phyloP scores from a whole-genome alignment of 2,888 invertebrate genomes.

The Apamea monoglypha region DNA sequence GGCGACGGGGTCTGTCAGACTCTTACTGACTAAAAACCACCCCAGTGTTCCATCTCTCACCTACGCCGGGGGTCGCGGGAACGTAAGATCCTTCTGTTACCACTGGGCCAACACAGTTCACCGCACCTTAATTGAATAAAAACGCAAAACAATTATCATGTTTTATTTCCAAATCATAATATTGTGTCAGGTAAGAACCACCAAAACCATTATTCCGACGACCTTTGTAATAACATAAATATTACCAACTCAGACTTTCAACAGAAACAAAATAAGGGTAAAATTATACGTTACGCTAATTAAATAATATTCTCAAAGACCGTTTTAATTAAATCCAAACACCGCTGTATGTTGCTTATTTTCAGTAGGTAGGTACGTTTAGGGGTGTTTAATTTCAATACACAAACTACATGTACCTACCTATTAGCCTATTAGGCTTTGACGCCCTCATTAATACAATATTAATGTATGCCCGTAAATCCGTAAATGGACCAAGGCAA shows the following conservation, averaged over 20 bases:
- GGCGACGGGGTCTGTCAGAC: no score
- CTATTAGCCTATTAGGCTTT: constrained; percentile 27
- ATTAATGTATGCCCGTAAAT: constrained; percentile 35
- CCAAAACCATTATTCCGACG: not conserved
- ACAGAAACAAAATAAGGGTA: constrained; percentile 53
- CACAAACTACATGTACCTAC: constrained; percentile 10
- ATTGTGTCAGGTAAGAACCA: not conserved
- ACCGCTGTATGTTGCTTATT: constrained; percentile 63
- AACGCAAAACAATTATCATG: not conserved
- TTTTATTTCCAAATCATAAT: not conserved
- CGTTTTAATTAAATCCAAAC: constrained; percentile 76
- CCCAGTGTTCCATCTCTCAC: no score
- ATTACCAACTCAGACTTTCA: constrained; percentile 17
- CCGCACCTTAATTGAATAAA: not conserved
- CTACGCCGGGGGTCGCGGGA: no score
- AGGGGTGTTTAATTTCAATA: constrained; percentile 44
- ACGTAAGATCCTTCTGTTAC: no score
- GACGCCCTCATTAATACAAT: constrained; percentile 17
- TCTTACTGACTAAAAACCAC: no score
- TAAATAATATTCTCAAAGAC: constrained; percentile 75
- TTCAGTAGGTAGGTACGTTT: constrained; percentile 32
- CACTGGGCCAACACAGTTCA: no score
- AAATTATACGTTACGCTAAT: constrained; percentile 71
- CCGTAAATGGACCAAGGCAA: constrained; percentile 33
- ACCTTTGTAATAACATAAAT: constrained; percentile 10